Evolutionary conservation across 1,140 invertebrate genomes (phyloP).

Genomic region (Heliconius eleuchia): DNA sequence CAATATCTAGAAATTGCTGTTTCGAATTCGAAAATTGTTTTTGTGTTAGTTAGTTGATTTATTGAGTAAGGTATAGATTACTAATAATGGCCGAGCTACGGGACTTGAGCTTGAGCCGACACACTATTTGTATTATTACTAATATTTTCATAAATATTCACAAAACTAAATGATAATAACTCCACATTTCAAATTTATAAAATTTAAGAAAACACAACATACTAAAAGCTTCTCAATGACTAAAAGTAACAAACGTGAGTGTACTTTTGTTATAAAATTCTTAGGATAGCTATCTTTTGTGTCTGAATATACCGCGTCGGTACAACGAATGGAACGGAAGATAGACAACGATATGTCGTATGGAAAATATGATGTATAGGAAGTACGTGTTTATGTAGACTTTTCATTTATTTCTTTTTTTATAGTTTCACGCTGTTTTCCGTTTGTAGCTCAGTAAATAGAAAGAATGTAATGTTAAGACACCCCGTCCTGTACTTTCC

Average conservation of each 20-base stretch:
- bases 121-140: neutral
- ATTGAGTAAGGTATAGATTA: too few relatives aligned
- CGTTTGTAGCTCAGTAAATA: too few relatives aligned
- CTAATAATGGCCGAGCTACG: too few relatives aligned
- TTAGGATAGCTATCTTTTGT: conserved; percentile 15
- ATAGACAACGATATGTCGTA: neutral
- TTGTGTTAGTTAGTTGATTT: too few relatives aligned
- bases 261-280: conserved; percentile 22
- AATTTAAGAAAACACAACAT: neutral
- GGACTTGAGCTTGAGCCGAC: too few relatives aligned
- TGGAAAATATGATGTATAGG: neutral
- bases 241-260: conserved; percentile 22
- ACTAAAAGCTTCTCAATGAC: neutral
- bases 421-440: too few relatives aligned
- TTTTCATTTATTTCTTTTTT: too few relatives aligned
- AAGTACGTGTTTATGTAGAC: neutral
- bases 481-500: too few relatives aligned
- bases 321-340: neutral
- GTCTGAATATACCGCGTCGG: conserved; percentile 1
- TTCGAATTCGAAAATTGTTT: too few relatives aligned
- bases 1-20: too few relatives aligned
- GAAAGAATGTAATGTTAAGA: too few relatives aligned
- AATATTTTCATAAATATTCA: neutral
- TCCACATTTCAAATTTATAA: neutral
- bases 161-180: neutral